Conservation (phyloP, 1,140 invertebrate genomes). For the Bacillus rossius region DNA sequence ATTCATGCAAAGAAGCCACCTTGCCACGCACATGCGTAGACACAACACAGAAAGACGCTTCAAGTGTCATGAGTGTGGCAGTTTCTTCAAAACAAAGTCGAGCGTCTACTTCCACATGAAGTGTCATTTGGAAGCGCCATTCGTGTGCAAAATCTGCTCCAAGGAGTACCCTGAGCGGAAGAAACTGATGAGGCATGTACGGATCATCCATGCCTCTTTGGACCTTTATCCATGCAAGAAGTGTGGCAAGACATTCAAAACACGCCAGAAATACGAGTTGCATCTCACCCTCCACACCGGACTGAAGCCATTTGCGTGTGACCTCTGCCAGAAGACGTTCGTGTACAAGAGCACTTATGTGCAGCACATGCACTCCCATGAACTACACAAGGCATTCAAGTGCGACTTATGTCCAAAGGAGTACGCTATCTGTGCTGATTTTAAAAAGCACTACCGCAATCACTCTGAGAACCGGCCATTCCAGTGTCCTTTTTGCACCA, state of each 20-base stretch:
- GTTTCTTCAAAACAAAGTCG: constrained; percentile 12
- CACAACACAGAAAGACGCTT: constrained; percentile 4
- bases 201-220: constrained; percentile 6
- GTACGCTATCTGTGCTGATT: constrained; percentile 1
- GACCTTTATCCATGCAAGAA: constrained; percentile 11
- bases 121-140: constrained; percentile 6
- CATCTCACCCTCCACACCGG: constrained; percentile 13
- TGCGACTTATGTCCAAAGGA: constrained; percentile 10
- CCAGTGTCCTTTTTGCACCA: constrained; percentile 6
- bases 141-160: not conserved
- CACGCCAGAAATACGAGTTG: constrained; percentile 10
- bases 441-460: constrained; percentile 3
- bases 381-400: constrained; percentile 6
- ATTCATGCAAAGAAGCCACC: constrained; percentile 2
- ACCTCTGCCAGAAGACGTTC: constrained; percentile 12
- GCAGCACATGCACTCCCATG: constrained; percentile 11
- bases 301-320: constrained; percentile 9
- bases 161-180: constrained; percentile 11
- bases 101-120: constrained; percentile 14
- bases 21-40: constrained; percentile 10
- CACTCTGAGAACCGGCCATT: constrained; percentile 6
- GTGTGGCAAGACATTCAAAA: constrained; percentile 14
- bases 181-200: constrained; percentile 7
- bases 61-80: constrained; percentile 10
- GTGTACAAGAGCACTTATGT: constrained; percentile 11